Conservation (phyloP, 2,113 vertebrate species). For the Tachysurus fulvidraco region DNA sequence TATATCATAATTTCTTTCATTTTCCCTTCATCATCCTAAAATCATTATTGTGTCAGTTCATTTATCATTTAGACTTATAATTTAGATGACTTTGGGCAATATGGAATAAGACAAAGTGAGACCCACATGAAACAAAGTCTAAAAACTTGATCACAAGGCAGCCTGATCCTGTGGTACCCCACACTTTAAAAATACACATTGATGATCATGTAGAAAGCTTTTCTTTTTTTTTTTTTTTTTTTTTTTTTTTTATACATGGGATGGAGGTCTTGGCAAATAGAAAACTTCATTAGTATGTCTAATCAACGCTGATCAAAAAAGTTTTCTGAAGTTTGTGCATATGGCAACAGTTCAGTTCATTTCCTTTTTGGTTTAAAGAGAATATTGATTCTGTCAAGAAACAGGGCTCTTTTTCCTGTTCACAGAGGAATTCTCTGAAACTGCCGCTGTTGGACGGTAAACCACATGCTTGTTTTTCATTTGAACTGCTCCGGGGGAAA, state of each 20-base stretch:
- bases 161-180: conserved; percentile 16
- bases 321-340: conserved; percentile 62
- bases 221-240: neutral
- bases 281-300: conserved; percentile 67
- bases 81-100: neutral
- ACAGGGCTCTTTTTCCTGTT: conserved; percentile 57
- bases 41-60: conserved; percentile 18
- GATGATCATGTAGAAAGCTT: conserved; percentile 3
- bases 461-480: conserved; percentile 65
- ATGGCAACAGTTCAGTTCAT: conserved; percentile 76
- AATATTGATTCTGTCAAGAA: conserved; percentile 75
- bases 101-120: conserved; percentile 10
- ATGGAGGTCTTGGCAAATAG: conserved; percentile 69
- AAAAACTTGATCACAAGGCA: conserved; percentile 22
- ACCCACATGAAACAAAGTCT: conserved; percentile 27
- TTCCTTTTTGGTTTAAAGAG: conserved; percentile 73
- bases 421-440: conserved; percentile 70
- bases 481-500: conserved; percentile 50
- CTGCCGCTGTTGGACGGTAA: conserved; percentile 67
- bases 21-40: conserved; percentile 23
- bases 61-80: conserved; percentile 29
- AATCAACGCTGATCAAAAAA: conserved; percentile 68
- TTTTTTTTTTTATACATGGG: conserved; percentile 44
- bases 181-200: neutral
- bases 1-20: conserved; percentile 34